Percentiles rank a stretch among this genome's conserved stretches.
phyloP scores from a whole-genome alignment of 2,797 vertebrate genomes.

The Pogonophryne albipinna region DNA sequence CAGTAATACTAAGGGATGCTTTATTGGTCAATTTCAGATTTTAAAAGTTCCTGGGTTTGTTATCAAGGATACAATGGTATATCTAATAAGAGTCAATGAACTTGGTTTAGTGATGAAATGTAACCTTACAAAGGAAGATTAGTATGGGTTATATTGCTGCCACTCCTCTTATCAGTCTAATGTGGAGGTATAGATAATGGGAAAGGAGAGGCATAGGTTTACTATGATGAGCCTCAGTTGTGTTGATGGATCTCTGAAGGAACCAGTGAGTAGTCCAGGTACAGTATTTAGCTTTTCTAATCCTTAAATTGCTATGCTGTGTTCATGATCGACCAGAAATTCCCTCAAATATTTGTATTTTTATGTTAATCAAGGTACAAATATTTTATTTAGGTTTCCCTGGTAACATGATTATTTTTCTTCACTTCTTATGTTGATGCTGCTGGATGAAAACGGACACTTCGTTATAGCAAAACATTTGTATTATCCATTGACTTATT shows the following conservation, averaged over 20 bases:
- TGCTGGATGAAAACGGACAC: not conserved
- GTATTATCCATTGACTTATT: not conserved
- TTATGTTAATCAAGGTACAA: not conserved
- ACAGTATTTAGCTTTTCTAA: constrained; percentile 12
- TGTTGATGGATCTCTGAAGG: constrained; percentile 26
- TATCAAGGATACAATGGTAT: not conserved
- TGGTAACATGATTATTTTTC: no score
- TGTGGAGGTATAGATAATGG: constrained; percentile 67
- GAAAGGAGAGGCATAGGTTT: constrained; percentile 57
- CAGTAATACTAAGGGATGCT: not conserved
- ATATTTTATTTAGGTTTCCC: not conserved
- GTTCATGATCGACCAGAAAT: not conserved
- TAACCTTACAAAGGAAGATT: constrained; percentile 9
- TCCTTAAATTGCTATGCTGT: not conserved
- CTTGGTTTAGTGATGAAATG: constrained; percentile 22
- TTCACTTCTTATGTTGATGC: not conserved
- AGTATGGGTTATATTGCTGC: constrained; percentile 34
- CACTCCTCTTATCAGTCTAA: constrained; percentile 72
- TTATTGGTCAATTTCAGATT: not conserved
- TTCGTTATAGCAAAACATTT: not conserved
- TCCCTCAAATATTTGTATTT: not conserved
- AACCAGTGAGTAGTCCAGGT: constrained; percentile 42
- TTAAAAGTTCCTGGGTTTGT: not conserved
- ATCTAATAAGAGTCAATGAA: not conserved
- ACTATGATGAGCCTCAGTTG: constrained; percentile 28